These are phyloP conservation scores for Rousettus madagascariensis DNA, from an alignment of 2,797 vertebrate genomes.

Conservation along the genomic window DNA sequence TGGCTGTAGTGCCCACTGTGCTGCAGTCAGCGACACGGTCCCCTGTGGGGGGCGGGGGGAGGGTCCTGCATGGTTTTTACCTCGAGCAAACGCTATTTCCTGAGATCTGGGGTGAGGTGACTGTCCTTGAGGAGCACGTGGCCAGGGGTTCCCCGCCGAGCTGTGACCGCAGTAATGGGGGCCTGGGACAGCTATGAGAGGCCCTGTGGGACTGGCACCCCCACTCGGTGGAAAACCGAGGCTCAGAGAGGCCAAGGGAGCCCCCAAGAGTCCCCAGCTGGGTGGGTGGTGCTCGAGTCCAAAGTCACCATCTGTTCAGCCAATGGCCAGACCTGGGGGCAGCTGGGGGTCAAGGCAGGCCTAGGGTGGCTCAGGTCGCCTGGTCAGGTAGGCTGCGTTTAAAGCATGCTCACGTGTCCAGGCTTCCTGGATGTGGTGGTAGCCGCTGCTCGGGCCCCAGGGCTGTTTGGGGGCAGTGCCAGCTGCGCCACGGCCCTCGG, in stretches of 20 bases:
- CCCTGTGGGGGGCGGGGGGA: too few relatives aligned
- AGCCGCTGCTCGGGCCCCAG: accelerated
- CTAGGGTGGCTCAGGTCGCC: background rate
- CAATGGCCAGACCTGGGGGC: background rate
- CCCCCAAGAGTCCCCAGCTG: accelerated
- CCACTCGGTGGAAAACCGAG: background rate
- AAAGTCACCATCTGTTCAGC: background rate
- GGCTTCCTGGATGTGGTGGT: slow-evolving; percentile 63
- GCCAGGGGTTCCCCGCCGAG: background rate
- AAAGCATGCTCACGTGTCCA: background rate
- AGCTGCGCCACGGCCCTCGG: background rate
- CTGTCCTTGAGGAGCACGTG: background rate
- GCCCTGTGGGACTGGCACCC: accelerated
- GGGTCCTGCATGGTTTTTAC: background rate
- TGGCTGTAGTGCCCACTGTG: accelerated
- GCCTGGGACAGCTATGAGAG: accelerated
- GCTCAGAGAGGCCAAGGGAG: background rate
- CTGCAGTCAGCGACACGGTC: background rate
- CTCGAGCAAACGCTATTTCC: accelerated
- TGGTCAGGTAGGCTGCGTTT: background rate
- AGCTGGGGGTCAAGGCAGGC: accelerated
- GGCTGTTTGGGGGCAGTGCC: background rate
- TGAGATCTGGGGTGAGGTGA: accelerated
- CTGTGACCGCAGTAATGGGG: accelerated
- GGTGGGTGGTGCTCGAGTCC: background rate